Base-by-base conservation (phyloP, 2,797 vertebrate species). In the Semaprochilodus insignis region DNA sequence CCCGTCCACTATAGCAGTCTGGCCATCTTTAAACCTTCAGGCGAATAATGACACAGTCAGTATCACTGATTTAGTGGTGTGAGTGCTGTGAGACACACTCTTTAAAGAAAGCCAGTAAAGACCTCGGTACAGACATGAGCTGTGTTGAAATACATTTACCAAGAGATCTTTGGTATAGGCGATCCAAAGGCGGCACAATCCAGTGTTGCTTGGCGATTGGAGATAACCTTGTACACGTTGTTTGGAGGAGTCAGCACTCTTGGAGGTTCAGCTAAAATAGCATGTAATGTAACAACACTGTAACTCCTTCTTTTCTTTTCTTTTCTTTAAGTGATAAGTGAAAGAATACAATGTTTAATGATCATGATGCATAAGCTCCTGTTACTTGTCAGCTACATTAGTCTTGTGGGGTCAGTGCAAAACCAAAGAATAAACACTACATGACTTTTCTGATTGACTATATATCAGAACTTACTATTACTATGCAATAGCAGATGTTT, bases 111-210 rank as follows among this genome's bases (percentile, higher is more conserved):
- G 23, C 14, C 27, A 65, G 0, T 31, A 34, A 66, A 63, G 2
- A 1, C 34, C 31, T 48, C 69, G 48, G 25, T 8, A 31, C 34
- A 76, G 57, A 51, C 25, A 34, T 21, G 14, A 10, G 21, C 3
- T 31, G 17, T 23, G 31, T 14, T 36, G 31, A 74, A 40, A 77
- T 52, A 65, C 16, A 48, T 92, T 92, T 91, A 99, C 98, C 98
- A 99, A 89, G 97, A 96, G 88, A 99, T 94, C 78, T 92, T 91
- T 83, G 98, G 97, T 79, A 96, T 95, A 52, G 97, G 98, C 6
- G 98, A 99, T 31, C 98, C 97, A 89, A 99, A 99, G 81, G 95
- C 96, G 81, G 94, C 93, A 83, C 98, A 99, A 80, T 99, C 94
- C 44, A 99, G 91, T 19, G 97, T 84, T 0, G 97, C 97, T 0